Evolutionary conservation across 1,140 invertebrate genomes (phyloP).

Genomic region (Choristoneura fumiferana): DNA sequence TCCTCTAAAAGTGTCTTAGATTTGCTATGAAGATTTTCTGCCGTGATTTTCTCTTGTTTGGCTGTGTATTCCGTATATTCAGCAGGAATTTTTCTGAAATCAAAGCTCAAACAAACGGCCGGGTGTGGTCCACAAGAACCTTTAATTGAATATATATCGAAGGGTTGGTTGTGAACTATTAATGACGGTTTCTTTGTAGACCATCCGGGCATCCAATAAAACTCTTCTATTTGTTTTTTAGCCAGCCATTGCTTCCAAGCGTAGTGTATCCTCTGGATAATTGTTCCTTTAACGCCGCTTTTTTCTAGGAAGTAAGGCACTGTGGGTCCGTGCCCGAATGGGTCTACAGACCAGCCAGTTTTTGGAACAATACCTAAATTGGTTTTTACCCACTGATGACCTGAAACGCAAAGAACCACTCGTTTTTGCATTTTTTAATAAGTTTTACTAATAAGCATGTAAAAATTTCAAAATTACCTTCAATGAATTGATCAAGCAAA

Average conservation of each 20-base stretch:
- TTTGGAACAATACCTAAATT: slow-evolving; percentile 87
- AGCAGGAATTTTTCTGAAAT: slow-evolving; percentile 92
- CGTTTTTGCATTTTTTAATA: neutral
- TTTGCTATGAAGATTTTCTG: slow-evolving; percentile 90
- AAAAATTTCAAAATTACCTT: slow-evolving; percentile 82
- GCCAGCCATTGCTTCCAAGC: slow-evolving; percentile 96
- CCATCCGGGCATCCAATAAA: slow-evolving; percentile 92
- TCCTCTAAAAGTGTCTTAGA: slow-evolving; percentile 92
- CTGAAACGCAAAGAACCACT: slow-evolving; percentile 68
- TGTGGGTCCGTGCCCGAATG: slow-evolving; percentile 92
- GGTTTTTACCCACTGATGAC: slow-evolving; percentile 93
- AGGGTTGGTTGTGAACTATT: slow-evolving; percentile 94
- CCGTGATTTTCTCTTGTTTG: slow-evolving; percentile 89
- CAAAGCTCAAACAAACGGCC: slow-evolving; percentile 92
- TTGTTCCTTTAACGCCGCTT: slow-evolving; percentile 86
- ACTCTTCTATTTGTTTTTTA: slow-evolving; percentile 90
- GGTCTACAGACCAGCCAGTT: slow-evolving; percentile 93
- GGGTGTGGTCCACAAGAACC: slow-evolving; percentile 95
- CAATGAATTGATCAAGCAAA: slow-evolving; percentile 98
- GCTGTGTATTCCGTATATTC: slow-evolving; percentile 94
- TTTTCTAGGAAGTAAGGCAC: slow-evolving; percentile 89
- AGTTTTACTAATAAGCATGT: neutral
- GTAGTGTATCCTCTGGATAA: slow-evolving; percentile 90
- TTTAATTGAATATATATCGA: slow-evolving; percentile 97
- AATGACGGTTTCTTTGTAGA: slow-evolving; percentile 80